phyloP scores from a whole-genome alignment of 2,113 vertebrate genomes.

The Mus spicilegus region DNA sequence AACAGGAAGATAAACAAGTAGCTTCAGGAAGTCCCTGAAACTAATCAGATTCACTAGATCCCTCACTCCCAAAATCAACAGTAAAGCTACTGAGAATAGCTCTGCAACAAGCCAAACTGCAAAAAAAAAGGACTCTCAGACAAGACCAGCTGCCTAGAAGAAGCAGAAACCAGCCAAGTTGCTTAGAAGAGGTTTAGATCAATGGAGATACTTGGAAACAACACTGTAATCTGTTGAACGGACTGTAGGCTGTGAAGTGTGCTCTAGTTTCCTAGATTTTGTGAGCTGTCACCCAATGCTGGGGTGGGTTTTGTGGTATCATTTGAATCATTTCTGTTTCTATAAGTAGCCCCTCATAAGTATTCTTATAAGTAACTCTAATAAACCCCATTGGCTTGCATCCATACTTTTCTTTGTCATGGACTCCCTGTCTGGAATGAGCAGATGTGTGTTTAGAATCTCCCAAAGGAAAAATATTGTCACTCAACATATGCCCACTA shows the following conservation, averaged over 20 bases:
- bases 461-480: not conserved
- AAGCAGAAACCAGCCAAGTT: not conserved
- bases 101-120: not conserved
- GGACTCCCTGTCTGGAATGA: not conserved
- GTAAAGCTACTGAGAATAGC: not conserved
- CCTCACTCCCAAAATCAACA: not conserved
- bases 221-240: not conserved
- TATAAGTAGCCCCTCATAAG: not conserved
- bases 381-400: not conserved
- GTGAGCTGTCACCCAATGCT: not conserved
- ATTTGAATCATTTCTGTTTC: not conserved
- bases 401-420: not conserved
- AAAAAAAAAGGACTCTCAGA: not conserved
- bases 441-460: not conserved
- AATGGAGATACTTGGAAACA: not conserved
- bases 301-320: not conserved
- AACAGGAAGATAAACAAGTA: not conserved
- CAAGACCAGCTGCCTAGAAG: not conserved
- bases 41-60: not conserved
- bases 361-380: not conserved
- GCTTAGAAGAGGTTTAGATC: not conserved
- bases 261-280: not conserved
- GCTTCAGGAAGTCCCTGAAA: not conserved
- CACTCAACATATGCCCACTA: not conserved
- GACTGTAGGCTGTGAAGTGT: not conserved